These are phyloP conservation scores for Ondatra zibethicus DNA, from an alignment of 2,113 vertebrate species.

Conservation along the genomic window DNA sequence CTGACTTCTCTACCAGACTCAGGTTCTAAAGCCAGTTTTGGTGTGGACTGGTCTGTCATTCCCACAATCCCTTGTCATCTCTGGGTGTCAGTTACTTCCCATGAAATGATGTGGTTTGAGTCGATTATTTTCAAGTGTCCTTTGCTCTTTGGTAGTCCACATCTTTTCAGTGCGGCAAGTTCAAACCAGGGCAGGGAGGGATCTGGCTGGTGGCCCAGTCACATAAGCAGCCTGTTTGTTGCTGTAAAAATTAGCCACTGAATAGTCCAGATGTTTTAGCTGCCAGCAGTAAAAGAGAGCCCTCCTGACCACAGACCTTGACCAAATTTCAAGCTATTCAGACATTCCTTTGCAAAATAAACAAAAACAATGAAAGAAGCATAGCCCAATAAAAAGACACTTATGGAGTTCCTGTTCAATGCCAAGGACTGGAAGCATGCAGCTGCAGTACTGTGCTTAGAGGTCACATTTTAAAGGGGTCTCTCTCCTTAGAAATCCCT, in stretches of 20 bases:
- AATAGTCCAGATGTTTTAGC: background rate
- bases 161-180: background rate
- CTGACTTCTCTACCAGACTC: background rate
- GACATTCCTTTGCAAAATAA: constrained; percentile 30
- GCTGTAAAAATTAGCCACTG: background rate
- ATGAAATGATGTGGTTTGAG: background rate
- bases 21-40: background rate
- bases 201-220: background rate
- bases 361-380: background rate
- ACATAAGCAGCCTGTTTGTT: background rate
- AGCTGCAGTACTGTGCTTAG: background rate
- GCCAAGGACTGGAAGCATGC: background rate
- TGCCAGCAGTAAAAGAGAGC: background rate
- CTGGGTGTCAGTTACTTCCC: background rate
- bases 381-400: background rate
- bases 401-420: background rate
- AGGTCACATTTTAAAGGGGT: background rate
- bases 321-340: constrained; percentile 37
- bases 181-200: background rate
- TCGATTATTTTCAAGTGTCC: background rate
- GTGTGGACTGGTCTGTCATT: background rate
- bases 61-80: background rate
- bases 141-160: background rate
- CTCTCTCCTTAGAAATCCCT: background rate
- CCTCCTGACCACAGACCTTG: background rate